Evolutionary conservation across 2,888 invertebrate species (phyloP).

Genomic region (Drosophila algonquin): DNA sequence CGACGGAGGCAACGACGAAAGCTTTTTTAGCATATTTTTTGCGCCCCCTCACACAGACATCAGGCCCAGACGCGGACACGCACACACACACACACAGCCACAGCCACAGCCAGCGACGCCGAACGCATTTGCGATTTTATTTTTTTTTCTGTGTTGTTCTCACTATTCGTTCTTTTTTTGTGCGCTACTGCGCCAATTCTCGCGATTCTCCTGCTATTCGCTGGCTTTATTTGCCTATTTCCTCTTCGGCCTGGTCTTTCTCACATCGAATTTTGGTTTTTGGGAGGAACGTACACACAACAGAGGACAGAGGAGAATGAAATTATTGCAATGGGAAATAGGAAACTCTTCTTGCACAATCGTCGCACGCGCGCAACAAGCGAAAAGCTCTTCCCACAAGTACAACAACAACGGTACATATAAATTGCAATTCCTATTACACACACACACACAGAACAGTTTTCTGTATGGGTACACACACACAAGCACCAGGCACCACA

Average conservation of each 20-base stretch:
- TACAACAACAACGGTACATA: constrained; percentile 49
- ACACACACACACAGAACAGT: constrained; percentile 6
- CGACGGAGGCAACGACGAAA: constrained; percentile 36
- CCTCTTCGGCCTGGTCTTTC: constrained; percentile 18
- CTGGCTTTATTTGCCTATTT: constrained; percentile 24
- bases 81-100: constrained; percentile 27
- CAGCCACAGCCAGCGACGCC: constrained; percentile 29
- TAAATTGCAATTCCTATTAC: constrained; percentile 73
- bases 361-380: constrained; percentile 72
- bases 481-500: constrained; percentile 9
- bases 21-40: constrained; percentile 74
- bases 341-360: constrained; percentile 45
- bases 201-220: constrained; percentile 1
- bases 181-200: constrained; percentile 3
- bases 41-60: constrained; percentile 53
- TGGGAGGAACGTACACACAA: constrained; percentile 22
- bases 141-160: constrained; percentile 32
- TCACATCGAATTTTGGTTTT: constrained; percentile 9
- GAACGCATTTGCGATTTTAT: constrained; percentile 65
- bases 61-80: constrained; percentile 13
- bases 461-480: constrained; percentile 18
- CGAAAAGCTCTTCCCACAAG: constrained; percentile 70
- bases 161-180: constrained; percentile 22
- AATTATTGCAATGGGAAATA: constrained; percentile 18
- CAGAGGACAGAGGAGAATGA: constrained; percentile 2